Base-by-base conservation (phyloP, 2,888 invertebrate species). In the Siphlonurus alternatus region DNA sequence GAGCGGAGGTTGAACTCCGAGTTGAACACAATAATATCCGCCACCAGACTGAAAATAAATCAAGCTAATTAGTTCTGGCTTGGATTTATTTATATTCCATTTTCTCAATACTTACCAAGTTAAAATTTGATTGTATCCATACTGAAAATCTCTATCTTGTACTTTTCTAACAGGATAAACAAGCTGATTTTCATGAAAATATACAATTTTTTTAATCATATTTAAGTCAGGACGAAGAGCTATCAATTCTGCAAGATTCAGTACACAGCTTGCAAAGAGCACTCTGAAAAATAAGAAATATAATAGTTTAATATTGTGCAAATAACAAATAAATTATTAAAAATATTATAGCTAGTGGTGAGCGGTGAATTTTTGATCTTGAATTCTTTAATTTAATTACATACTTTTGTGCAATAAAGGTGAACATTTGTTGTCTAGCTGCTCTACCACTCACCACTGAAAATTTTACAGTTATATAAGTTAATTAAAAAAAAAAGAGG, bases 121-220 rank as follows among this genome's bases (percentile, higher is more conserved):
- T 53, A 84, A 75, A 61, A 88, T 84, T 75, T 88, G 85, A 75
- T 88, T 88, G 67, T 87, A 84, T 1, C 87, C 86, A 75, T 83
- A 88, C 72, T 88, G 88, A 68, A 86, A 84, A 73, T 89, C 88
- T 66, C 87, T 75, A 59, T 84, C 80, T 70, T 86, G 83, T 1
- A 80, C 78, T 65, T 82, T 78, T 61, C 80, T 77, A 18, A 84
- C 81, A 0, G 88, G 88, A 75, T 88, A 88, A 0, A 83, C 78
- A 25, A 88, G 74, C 72, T 89, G 88, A 73, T 89, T 88, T 74
- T 89, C 88, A 73, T 89, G 88, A 70, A 88, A 88, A 71, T 88
- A 89, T 0, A 88, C 76, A 23, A 88, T 78, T 74, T 88, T 89
- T 53, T 78, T 78, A 38, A 82, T 74, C 1, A 68, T 69, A 1